Evolutionary conservation across 2,113 vertebrate species (phyloP).

Genomic region (Thunnus maccoyii): DNA sequence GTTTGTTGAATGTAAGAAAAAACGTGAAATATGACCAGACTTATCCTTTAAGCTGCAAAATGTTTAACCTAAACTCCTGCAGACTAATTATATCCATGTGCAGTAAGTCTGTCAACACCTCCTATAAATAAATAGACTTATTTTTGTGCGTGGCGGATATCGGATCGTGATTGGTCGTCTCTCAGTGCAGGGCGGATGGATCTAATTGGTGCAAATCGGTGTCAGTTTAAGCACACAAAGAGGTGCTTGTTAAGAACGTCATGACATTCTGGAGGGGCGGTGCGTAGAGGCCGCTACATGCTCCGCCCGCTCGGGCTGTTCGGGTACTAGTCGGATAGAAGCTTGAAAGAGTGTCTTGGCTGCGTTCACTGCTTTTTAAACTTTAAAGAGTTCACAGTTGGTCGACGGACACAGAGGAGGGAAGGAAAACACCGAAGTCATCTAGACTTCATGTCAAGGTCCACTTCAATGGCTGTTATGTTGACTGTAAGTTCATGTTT

Average conservation of each 20-base stretch:
- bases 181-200: neutral
- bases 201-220: conserved; percentile 30
- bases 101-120: neutral
- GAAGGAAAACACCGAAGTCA: conserved; percentile 4
- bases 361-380: neutral
- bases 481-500: neutral
- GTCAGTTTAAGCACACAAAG: conserved; percentile 7
- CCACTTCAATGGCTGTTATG: neutral
- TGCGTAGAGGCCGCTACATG: rapidly evolving
- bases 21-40: neutral
- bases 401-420: conserved; percentile 16
- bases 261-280: conserved; percentile 8
- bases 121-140: conserved; percentile 70
- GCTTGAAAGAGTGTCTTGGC: neutral
- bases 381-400: neutral
- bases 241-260: rapidly evolving
- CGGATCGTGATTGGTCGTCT: conserved; percentile 51
- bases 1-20: neutral
- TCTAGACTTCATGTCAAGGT: neutral
- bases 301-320: conserved; percentile 32
- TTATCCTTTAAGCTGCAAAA: neutral
- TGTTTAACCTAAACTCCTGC: neutral
- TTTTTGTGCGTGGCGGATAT: neutral
- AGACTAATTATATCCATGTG: neutral
- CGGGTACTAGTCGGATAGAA: neutral